Percentiles rank a stretch among this genome's conserved stretches.
Evolutionary conservation across 2,113 vertebrate genomes (phyloP).

Genomic region (Bubo blakistoni): DNA sequence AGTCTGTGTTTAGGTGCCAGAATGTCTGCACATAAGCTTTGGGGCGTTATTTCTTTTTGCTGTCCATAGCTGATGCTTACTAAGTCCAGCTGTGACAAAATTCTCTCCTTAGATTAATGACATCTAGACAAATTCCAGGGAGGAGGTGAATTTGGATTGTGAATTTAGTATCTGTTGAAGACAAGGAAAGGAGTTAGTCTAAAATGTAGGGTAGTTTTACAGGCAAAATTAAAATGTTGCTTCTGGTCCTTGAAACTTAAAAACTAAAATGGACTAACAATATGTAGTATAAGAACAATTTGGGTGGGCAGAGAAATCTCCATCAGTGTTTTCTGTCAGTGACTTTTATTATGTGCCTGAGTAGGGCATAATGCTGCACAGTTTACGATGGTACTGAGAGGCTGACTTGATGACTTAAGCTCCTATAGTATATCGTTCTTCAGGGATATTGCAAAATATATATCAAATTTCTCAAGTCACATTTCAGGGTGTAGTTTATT

Average conservation of each 20-base stretch:
- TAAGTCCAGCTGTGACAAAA: slow-evolving; percentile 47
- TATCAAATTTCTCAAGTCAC: background rate
- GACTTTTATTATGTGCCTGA: background rate
- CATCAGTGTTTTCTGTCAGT: background rate
- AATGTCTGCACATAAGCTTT: slow-evolving; percentile 30
- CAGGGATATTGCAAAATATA: background rate
- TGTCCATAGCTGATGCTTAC: slow-evolving; percentile 19
- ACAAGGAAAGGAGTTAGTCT: background rate
- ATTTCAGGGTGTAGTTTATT: background rate
- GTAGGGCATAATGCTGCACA: background rate
- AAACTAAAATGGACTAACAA: background rate
- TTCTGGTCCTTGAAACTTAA: background rate
- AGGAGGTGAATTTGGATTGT: background rate
- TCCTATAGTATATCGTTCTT: background rate
- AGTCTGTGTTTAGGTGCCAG: slow-evolving; percentile 14
- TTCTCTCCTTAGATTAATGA: slow-evolving; percentile 24
- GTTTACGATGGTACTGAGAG: background rate
- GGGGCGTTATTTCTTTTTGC: background rate
- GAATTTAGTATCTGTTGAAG: background rate
- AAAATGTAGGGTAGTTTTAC: background rate
- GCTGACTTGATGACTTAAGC: background rate
- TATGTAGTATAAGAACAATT: background rate
- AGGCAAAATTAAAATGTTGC: background rate
- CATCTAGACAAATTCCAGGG: background rate
- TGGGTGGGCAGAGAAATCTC: background rate